These are phyloP conservation scores for Lontra canadensis DNA, from an alignment of 2,113 vertebrate genomes.

Conservation along the genomic window DNA sequence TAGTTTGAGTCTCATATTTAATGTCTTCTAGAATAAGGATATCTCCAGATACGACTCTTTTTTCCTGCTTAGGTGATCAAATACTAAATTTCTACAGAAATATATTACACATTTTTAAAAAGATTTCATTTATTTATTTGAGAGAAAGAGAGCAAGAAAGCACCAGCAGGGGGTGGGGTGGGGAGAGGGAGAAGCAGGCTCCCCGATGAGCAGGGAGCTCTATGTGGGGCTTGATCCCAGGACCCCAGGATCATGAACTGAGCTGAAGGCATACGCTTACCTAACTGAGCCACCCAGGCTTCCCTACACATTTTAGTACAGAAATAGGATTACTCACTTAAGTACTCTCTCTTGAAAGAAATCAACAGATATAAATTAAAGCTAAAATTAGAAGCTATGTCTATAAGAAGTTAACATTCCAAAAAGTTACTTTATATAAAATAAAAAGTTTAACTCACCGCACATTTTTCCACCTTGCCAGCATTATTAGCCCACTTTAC, in stretches of 20 bases:
- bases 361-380: conserved; percentile 27
- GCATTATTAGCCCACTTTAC: conserved; percentile 99
- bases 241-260: background rate
- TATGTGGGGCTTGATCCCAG: background rate
- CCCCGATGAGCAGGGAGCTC: background rate
- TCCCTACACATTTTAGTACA: background rate
- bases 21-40: background rate
- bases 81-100: conserved; percentile 43
- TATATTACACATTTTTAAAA: background rate
- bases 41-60: conserved; percentile 20
- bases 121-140: background rate
- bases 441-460: conserved; percentile 87
- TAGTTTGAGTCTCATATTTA: conserved; percentile 16
- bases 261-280: background rate
- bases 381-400: conserved; percentile 32
- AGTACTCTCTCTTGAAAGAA: conserved; percentile 15
- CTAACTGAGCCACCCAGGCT: background rate
- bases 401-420: conserved; percentile 34
- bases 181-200: background rate
- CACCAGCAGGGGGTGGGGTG: background rate
- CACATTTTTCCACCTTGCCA: conserved; percentile 99
- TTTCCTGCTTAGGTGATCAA: conserved; percentile 48
- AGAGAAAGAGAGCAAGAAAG: background rate
- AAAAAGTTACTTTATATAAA: conserved; percentile 54
- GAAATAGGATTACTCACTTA: conserved; percentile 36